Conservation (phyloP, 1,140 invertebrate species). For the Rhynchophorus ferrugineus region DNA sequence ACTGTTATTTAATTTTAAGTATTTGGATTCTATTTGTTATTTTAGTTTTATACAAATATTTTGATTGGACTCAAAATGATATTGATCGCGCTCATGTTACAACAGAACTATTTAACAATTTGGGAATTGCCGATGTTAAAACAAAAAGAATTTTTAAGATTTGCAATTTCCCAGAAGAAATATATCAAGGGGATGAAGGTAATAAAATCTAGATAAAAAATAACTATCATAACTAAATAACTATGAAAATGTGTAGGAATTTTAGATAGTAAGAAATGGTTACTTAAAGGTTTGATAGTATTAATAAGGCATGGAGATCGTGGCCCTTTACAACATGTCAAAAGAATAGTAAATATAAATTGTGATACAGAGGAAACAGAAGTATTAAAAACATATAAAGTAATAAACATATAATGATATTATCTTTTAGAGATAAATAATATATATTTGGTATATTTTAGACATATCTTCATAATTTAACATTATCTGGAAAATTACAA, state of each 20-base stretch:
- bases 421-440: background rate
- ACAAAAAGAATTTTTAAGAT: conserved; percentile 55
- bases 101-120: conserved; percentile 43
- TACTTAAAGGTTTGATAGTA: conserved; percentile 69
- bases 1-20: conserved; percentile 68
- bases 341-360: conserved; percentile 65
- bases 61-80: conserved; percentile 47
- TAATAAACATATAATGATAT: conserved; percentile 2
- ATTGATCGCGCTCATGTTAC: conserved; percentile 36
- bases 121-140: conserved; percentile 50
- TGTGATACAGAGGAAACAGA: conserved; percentile 51
- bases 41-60: conserved; percentile 72
- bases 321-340: conserved; percentile 71
- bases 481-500: conserved; percentile 50
- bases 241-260: conserved; percentile 35
- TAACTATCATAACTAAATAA: background rate
- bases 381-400: conserved; percentile 35
- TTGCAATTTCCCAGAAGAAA: conserved; percentile 60
- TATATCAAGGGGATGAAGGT: conserved; percentile 62
- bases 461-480: conserved; percentile 53
- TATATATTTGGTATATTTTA: conserved; percentile 24
- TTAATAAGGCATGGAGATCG: conserved; percentile 83
- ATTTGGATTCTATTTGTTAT: conserved; percentile 71
- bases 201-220: conserved; percentile 20
- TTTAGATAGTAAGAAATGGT: conserved; percentile 54